Base-by-base conservation (phyloP, 1,140 invertebrate species). In the Vanessa atalanta region DNA sequence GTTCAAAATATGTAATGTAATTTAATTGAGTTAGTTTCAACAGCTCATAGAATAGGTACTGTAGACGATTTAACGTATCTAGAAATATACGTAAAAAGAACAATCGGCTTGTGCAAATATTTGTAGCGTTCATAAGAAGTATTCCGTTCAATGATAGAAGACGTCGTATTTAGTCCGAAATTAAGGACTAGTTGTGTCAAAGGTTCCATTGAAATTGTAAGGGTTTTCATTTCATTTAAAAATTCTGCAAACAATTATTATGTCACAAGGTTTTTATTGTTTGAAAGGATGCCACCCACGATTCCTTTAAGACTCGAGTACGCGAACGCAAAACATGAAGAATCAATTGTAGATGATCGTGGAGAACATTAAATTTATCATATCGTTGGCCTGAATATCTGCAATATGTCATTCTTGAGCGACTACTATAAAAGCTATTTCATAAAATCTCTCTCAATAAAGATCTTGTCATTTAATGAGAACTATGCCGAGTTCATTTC, bases 91-190 rank as follows among this genome's bases (percentile, higher is more conserved):
- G 47, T 78, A 67, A 77, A 82, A 83, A 75, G 77, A 60, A 76
- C 77, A 86, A 86, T 83, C 83, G 80, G 81, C 81, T 85, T 85
- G 79, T 78, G 83, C 78, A 77, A 73, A 79, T 77, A 79, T 79
- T 77, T 67, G 51, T 37, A 67, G 15, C 9, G 48, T 81, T 82
- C 72, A 4, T 79, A 72, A 57, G 48, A 65, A 55, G 26, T 63
- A 47, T 68, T 37, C 65, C 20, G 55, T 68, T 48, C 15, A 31
- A 65, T 31, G 70, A 66, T 70, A 53, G 26, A 57, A 70, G 66
- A 69, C 65, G 63, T 70, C 70, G 70, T 75, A 60, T 70, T 26
- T 16, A 72, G 65, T 66, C 48, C 37, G 63, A 61, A 57, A 23
- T 53, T 16, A 53, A 61, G 51, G 70, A 66, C 23, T 37, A 16